phyloP scores from a whole-genome alignment of 2,113 vertebrate species.

The Noturus placidus region DNA sequence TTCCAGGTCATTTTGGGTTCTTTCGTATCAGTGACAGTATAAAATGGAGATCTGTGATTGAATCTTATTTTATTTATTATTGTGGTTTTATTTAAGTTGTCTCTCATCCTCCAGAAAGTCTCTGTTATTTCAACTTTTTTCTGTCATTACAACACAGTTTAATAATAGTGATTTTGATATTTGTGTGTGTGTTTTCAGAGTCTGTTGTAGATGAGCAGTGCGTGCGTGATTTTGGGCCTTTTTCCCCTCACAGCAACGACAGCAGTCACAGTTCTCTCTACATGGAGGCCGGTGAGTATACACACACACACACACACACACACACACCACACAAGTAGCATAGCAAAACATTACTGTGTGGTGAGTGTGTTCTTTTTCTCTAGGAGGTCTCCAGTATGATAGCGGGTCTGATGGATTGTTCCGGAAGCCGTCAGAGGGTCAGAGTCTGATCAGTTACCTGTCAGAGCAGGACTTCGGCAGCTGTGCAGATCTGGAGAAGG shows the following conservation, averaged over 20 bases:
- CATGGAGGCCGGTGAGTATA: constrained; percentile 82
- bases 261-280: constrained; percentile 78
- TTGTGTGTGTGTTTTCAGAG: constrained; percentile 65
- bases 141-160: not conserved
- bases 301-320: not conserved
- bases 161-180: too few species aligned
- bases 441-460: constrained; percentile 98
- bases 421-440: constrained; percentile 91
- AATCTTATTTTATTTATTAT: constrained; percentile 2
- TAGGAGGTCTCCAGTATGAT: constrained; percentile 79
- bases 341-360: not conserved
- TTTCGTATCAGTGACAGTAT: not conserved
- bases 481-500: constrained; percentile 98
- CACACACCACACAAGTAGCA: not conserved
- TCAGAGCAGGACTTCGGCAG: constrained; percentile 99
- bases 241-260: constrained; percentile 74
- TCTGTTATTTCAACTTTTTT: not conserved
- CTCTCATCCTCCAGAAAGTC: not conserved
- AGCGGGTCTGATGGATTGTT: constrained; percentile 86
- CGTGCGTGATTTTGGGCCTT: constrained; percentile 69
- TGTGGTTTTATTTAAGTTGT: not conserved
- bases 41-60: constrained; percentile 16
- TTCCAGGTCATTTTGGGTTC: not conserved
- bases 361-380: not conserved
- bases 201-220: constrained; percentile 67